phyloP scores from a whole-genome alignment of 2,113 vertebrate species.

The Pseudopipra pipra region DNA sequence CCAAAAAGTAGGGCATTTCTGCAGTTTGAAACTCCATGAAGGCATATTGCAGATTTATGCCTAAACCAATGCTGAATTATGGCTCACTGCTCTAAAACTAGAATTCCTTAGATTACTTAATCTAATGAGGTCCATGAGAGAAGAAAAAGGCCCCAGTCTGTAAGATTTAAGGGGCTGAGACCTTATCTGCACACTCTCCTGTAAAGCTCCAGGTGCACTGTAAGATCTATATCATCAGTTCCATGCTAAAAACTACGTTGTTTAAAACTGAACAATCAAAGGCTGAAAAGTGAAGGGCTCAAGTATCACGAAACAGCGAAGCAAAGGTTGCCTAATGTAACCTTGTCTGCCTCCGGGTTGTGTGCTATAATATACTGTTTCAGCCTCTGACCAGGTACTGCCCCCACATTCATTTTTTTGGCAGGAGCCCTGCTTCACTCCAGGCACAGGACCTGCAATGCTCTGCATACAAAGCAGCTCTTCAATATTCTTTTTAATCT shows the following conservation, averaged over 20 bases:
- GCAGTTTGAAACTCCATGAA: not conserved
- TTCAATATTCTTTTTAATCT: slow-evolving; percentile 61
- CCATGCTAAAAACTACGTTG: slow-evolving; percentile 9
- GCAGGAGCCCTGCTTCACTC: slow-evolving; percentile 20
- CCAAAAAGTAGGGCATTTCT: not conserved
- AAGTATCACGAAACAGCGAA: not conserved
- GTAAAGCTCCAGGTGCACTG: slow-evolving; percentile 48
- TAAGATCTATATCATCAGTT: slow-evolving; percentile 39
- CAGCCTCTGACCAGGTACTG: slow-evolving; percentile 42
- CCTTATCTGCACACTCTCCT: slow-evolving; percentile 28
- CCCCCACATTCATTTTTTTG: slow-evolving; percentile 31
- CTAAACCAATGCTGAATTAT: not conserved
- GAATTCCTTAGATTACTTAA: slow-evolving; percentile 31
- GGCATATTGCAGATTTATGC: not conserved
- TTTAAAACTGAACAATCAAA: slow-evolving; percentile 49
- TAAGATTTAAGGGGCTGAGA: slow-evolving; percentile 27
- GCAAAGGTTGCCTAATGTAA: slow-evolving; percentile 44
- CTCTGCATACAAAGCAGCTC: slow-evolving; percentile 48
- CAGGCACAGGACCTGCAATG: not conserved
- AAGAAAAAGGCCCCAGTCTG: not conserved
- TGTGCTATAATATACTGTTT: not conserved
- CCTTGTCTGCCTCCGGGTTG: not conserved
- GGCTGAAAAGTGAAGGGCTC: slow-evolving; percentile 30
- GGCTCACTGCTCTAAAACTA: slow-evolving; percentile 7
- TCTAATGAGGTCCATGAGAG: not conserved